Base-by-base conservation (phyloP, 1,140 invertebrate species). In the Rhagoletis zephyria region DNA sequence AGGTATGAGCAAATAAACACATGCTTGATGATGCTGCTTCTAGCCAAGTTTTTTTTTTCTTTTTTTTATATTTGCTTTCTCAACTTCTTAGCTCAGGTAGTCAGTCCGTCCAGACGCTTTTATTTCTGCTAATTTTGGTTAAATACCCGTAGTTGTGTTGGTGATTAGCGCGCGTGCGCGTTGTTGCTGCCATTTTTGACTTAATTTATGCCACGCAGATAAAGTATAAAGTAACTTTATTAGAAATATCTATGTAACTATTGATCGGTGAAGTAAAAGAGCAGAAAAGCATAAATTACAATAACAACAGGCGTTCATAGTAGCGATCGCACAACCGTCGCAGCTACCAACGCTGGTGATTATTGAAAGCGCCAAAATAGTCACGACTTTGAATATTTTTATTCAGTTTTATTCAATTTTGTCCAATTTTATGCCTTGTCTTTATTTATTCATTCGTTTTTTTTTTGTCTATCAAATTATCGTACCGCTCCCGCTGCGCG, bases 351-450 rank as follows among this genome's bases (percentile, higher is more conserved):
- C 48, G 51, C 14, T 12, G 77, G 61, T 56, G 77, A 56, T 56
- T 48, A n/a, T 56, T 9, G 40, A 63, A 88, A 48, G 86, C 65
- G 61, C 48, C 89, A 89, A 88, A 88, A 81, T 85, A 16, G 70
- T 87, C 88, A 89, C 74, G 74, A 81, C 74, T 91, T 91, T 89
- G 88, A 89, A 90, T 88, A 88, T 88, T 88, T n/a, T n/a, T n/a
- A n/a, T n/a, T n/a, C n/a, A n/a, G n/a, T n/a, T n/a, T 89, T 88
- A 87, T 89, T 88, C 86, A 85, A 59, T 19, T 81, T 14, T 59
- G 19, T 1, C 7, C 14, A 48, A 7, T 86, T 16, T 88, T 88
- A 7, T 45, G 51, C 48, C 51, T 30, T 81, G 59, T 81, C 5
- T 74, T 74, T 74, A 45, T 48, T 12, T 74, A 45, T 81, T 81